A percentile compares a stretch with the other conserved stretches of the same genome.
Evolutionary conservation across 1,140 invertebrate genomes (phyloP).

Genomic region (Homalodisca vitripennis): DNA sequence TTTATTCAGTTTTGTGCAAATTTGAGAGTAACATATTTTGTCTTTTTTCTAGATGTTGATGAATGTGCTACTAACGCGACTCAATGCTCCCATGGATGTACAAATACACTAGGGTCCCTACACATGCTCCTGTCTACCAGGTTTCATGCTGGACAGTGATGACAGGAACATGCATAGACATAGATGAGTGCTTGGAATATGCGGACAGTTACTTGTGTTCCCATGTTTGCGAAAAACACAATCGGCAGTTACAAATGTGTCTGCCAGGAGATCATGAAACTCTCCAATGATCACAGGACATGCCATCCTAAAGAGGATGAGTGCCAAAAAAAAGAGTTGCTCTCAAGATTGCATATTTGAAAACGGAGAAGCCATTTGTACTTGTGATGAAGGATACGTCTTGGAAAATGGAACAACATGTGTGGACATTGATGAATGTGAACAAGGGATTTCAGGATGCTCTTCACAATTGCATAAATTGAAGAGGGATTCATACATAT

Average conservation of each 20-base stretch:
- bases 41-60: slow-evolving; percentile 64
- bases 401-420: slow-evolving; percentile 52
- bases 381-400: slow-evolving; percentile 51
- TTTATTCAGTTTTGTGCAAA: too few species aligned
- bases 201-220: slow-evolving; percentile 40
- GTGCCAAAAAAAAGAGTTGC: slow-evolving; percentile 49
- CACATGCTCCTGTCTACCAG: slow-evolving; percentile 52
- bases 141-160: slow-evolving; percentile 43
- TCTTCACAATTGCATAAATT: slow-evolving; percentile 58
- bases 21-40: too few species aligned
- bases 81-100: slow-evolving; percentile 62
- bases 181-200: slow-evolving; percentile 53
- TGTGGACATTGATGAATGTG: slow-evolving; percentile 58
- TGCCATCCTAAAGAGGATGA: slow-evolving; percentile 53
- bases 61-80: slow-evolving; percentile 74
- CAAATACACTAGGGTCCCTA: slow-evolving; percentile 55
- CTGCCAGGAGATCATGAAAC: slow-evolving; percentile 50
- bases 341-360: slow-evolving; percentile 53
- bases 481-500: slow-evolving; percentile 59
- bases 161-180: slow-evolving; percentile 53
- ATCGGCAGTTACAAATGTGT: slow-evolving; percentile 52
- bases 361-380: slow-evolving; percentile 67
- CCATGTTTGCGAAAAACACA: slow-evolving; percentile 50
- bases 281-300: slow-evolving; percentile 45
- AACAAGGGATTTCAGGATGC: slow-evolving; percentile 33